These are phyloP conservation scores for Xyliphius kryptos DNA, from an alignment of 2,113 vertebrate species.

Conservation along the genomic window DNA sequence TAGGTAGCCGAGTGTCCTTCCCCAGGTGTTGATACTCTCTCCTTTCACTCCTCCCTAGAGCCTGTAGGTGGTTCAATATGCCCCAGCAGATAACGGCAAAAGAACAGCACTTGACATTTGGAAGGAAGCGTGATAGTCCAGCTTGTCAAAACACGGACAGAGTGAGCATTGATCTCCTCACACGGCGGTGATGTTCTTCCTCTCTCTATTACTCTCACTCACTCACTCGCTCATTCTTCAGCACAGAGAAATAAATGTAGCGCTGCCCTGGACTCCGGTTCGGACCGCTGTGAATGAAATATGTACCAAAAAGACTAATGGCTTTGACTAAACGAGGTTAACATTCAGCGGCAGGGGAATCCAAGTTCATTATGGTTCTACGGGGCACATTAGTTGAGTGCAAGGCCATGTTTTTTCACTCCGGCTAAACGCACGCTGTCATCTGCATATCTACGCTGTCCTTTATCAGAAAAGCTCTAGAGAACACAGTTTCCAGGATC, in stretches of 20 bases:
- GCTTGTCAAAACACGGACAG: slow-evolving; percentile 43
- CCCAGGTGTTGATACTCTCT: slow-evolving; percentile 37
- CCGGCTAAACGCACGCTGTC: slow-evolving; percentile 20
- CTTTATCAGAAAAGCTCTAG: not conserved
- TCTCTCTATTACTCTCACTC: slow-evolving; percentile 5
- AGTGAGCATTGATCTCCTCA: slow-evolving; percentile 41
- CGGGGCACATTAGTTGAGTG: slow-evolving; percentile 31
- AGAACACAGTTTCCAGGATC: not conserved
- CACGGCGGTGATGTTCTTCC: slow-evolving; percentile 24
- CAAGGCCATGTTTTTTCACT: slow-evolving; percentile 26
- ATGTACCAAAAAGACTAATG: slow-evolving; percentile 21
- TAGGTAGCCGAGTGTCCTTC: slow-evolving; percentile 30
- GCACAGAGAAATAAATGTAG: not conserved
- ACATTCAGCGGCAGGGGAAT: slow-evolving; percentile 16
- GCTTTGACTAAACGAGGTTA: slow-evolving; percentile 26
- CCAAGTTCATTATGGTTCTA: slow-evolving; percentile 36
- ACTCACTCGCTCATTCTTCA: slow-evolving; percentile 7
- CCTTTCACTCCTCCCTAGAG: slow-evolving; percentile 28
- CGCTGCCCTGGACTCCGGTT: not conserved
- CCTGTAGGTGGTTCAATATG: slow-evolving; percentile 41
- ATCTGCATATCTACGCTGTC: slow-evolving; percentile 10
- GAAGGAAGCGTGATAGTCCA: slow-evolving; percentile 40
- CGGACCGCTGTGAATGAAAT: slow-evolving; percentile 25
- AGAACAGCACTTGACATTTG: slow-evolving; percentile 46
- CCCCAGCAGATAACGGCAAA: slow-evolving; percentile 39